Base-by-base conservation (phyloP, 2,113 vertebrate genomes). In the Rhodinocichla rosea region DNA sequence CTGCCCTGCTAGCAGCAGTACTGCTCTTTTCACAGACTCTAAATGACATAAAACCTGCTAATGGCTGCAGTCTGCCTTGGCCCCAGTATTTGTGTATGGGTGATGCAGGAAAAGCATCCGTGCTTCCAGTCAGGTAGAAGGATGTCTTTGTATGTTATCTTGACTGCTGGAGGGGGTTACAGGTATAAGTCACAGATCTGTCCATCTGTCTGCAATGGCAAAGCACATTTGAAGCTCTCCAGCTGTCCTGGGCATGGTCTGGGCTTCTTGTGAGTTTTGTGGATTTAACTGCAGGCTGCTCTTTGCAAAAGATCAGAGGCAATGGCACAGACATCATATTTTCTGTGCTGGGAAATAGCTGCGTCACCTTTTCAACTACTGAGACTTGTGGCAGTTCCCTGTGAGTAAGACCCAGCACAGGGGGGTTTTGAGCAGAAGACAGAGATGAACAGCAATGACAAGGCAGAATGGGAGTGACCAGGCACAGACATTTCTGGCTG, bases 311-410 rank as follows among this genome's bases (percentile, higher is more conserved):
- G 11, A 24, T 49, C 74, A 39, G 57, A 52, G 32, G 53, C 63
- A 80, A 68, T 1, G 2, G 47, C 50, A 60, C 1, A 0, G 50
- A 4, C 0, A 1, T 30, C 13, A 1, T 19, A 13, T 64, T 56
- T 71, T 47, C 81, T 55, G 55, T 63, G 83, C 87, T 71, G 60
- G 49, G 45, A 86, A 94, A 76, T 1, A 56, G 27, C 79, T 85
- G 56, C 30, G 6, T 89, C 57, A 56, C 59, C 45, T 69, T 35
- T 87, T 62, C 71, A 56, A 1, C 45, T 15, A 10, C 27, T 10
- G 50, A 52, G 45, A 18, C 11, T 26, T 12, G 50, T 4, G 60
- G 24, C 52, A 63, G 37, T 13, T 30, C 28, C 53, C 20, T 1
- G 13, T 33, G 59, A 67, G 24, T 65, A 55, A 84, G 42, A 67